A percentile compares a stretch with the other conserved stretches of the same genome.
Conservation (phyloP, 2,888 invertebrate species). For the Scaptodrosophila latifasciaeformis region DNA sequence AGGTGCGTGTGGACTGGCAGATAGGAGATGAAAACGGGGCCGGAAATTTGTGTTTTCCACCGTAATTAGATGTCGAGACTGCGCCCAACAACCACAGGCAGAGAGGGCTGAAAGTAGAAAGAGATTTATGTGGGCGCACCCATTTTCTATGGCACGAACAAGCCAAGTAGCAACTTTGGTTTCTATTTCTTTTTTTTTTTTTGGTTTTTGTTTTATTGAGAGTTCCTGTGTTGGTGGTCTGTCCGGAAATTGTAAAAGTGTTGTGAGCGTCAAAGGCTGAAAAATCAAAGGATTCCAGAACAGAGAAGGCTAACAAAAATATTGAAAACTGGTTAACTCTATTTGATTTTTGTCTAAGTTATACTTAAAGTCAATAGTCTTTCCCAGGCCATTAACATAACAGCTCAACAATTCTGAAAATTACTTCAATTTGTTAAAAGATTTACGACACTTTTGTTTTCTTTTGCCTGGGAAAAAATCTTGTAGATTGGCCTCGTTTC, state of each 20-base stretch:
- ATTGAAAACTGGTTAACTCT: background rate
- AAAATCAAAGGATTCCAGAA: background rate
- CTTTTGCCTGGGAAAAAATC: slow-evolving; percentile 15
- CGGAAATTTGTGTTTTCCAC: slow-evolving; percentile 39
- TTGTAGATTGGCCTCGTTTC: slow-evolving; percentile 12
- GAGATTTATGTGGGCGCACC: slow-evolving; percentile 31
- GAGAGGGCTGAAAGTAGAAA: too few species aligned
- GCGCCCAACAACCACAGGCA: too few species aligned
- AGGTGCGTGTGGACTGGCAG: slow-evolving; percentile 18
- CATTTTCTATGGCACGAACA: background rate
- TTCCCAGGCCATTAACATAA: too few species aligned
- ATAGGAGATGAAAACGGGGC: slow-evolving; percentile 19
- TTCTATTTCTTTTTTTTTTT: too few species aligned
- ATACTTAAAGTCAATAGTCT: background rate
- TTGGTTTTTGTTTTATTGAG: slow-evolving; percentile 27
- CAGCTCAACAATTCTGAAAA: slow-evolving; percentile 3
- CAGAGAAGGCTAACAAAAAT: background rate
- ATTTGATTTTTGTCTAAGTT: too few species aligned
- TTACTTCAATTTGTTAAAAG: slow-evolving; percentile 25
- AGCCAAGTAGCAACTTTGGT: slow-evolving; percentile 15
- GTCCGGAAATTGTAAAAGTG: slow-evolving; percentile 33
- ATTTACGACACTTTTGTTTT: slow-evolving; percentile 23
- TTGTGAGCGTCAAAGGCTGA: background rate
- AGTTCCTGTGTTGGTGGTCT: background rate
- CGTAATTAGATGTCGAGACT: slow-evolving; percentile 37